Base-by-base conservation (phyloP, 2,888 invertebrate genomes). In the Malachius bipustulatus region DNA sequence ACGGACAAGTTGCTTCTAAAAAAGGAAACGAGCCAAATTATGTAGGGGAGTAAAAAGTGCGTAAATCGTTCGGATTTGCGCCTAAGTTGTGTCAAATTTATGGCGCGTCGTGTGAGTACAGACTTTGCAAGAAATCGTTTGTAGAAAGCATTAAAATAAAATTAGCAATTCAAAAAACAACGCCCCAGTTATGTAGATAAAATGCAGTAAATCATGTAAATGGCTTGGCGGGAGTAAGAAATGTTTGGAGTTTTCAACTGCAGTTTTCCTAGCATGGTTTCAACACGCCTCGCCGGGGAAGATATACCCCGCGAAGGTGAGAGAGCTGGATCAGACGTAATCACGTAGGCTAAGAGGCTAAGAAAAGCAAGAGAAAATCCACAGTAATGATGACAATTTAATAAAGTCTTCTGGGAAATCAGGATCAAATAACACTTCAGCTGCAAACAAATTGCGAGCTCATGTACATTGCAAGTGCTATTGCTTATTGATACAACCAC, bases 81-180 rank as follows among this genome's bases (percentile, higher is more conserved):
- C n/a, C 24, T 19, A n/a, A 6, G n/a, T 19, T 19, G n/a, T 19
- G 24, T 19, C 24, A n/a, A 19, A 19, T 19, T 19, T 19, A 19
- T n/a, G 6, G 6, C 24, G 24, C n/a, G n/a, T n/a, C n/a, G n/a
- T n/a, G n/a, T n/a, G 24, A 8, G n/a, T 19, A 19, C 24, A 19
- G 6, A 19, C 6, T 19, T 19, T 8, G 24, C 24, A 19, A 19
- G 24, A 19, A 19, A 19, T 19, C 24, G 24, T 19, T 19, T 19
- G 24, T 19, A 19, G 24, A n/a, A 19, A 19, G 24, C 24, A 19
- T 19, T 19, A 19, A 19, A 19, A 19, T 19, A 19, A 19, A 19
- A 19, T 19, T 19, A 19, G 24, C 24, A 19, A 19, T 19, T 19
- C 24, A 19, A 19, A 19, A 19, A 19, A 19, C 24, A 19, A 19